These are phyloP conservation scores for Cephus cinctus DNA, from an alignment of 1,140 invertebrate species.

Conservation along the genomic window DNA sequence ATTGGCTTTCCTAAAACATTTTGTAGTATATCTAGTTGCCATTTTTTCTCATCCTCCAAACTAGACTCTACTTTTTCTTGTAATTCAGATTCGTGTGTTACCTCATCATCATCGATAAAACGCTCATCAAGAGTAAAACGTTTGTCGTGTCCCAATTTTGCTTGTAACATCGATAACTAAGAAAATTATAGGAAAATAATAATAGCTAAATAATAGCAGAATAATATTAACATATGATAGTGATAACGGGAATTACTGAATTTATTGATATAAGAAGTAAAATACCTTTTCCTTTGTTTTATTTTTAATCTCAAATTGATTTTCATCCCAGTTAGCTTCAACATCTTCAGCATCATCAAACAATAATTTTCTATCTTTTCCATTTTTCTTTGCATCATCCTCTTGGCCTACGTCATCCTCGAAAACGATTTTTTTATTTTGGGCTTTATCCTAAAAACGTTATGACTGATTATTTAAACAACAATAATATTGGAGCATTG, in stretches of 20 bases:
- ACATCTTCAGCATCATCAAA: slow-evolving; percentile 55
- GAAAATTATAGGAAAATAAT: slow-evolving; percentile 5
- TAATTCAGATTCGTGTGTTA: slow-evolving; percentile 18
- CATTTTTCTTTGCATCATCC: slow-evolving; percentile 11
- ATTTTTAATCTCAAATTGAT: slow-evolving; percentile 46
- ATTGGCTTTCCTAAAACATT: slow-evolving; percentile 55
- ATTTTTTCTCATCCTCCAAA: slow-evolving; percentile 57
- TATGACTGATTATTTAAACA: slow-evolving; percentile 14
- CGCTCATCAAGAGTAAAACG: slow-evolving; percentile 61
- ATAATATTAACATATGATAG: neutral
- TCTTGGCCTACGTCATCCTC: slow-evolving; percentile 48
- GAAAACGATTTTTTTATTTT: slow-evolving; percentile 61
- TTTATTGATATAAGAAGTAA: neutral
- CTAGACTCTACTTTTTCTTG: slow-evolving; percentile 34
- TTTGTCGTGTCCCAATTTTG: slow-evolving; percentile 61
- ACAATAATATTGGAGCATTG: neutral
- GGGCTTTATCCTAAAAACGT: slow-evolving; percentile 51
- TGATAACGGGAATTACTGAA: neutral
- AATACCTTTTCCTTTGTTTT: slow-evolving; percentile 21
- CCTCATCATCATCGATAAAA: slow-evolving; percentile 54
- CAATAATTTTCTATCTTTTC: slow-evolving; percentile 28
- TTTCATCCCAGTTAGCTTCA: slow-evolving; percentile 50
- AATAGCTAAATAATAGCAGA: neutral
- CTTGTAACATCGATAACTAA: slow-evolving; percentile 59
- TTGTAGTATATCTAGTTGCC: slow-evolving; percentile 61